Percentiles rank a stretch among this genome's conserved stretches.
phyloP scores from a whole-genome alignment of 2,888 invertebrate genomes.

The Aplocera efformata region DNA sequence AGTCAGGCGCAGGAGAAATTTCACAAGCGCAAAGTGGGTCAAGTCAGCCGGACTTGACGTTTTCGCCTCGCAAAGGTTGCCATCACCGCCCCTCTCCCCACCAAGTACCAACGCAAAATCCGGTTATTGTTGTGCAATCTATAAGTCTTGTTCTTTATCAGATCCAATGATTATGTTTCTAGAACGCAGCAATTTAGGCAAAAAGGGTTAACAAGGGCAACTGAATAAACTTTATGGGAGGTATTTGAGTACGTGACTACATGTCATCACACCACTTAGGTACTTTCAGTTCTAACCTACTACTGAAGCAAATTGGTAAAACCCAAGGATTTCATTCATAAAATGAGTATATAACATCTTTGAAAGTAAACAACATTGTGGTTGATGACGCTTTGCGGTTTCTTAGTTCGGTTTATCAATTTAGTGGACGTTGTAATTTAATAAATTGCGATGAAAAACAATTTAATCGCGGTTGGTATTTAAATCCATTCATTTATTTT shows the following conservation, averaged over 20 bases:
- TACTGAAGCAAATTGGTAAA: constrained; percentile 35
- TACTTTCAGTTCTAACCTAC: no score
- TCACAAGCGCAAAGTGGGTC: constrained; percentile 75
- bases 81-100: constrained; percentile 47
- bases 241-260: neutral
- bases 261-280: neutral
- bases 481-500: neutral
- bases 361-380: constrained; percentile 56
- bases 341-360: constrained; percentile 44
- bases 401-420: constrained; percentile 10
- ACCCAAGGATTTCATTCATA: constrained; percentile 68
- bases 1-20: constrained; percentile 70
- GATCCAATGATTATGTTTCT: constrained; percentile 65
- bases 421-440: constrained; percentile 4
- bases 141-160: constrained; percentile 61
- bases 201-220: no score
- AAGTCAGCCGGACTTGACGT: constrained; percentile 76
- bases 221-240: neutral
- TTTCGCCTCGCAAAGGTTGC: constrained; percentile 76
- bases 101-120: constrained; percentile 47
- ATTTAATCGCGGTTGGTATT: constrained; percentile 15
- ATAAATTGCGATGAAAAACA: constrained; percentile 9
- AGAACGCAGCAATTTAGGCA: constrained; percentile 28
- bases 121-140: constrained; percentile 72
- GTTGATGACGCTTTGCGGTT: constrained; percentile 28